Evolutionary conservation across 2,888 invertebrate species (phyloP), one percentile per base, ranked within the genome.

Genomic region (Rhagonycha fulva): DNA sequence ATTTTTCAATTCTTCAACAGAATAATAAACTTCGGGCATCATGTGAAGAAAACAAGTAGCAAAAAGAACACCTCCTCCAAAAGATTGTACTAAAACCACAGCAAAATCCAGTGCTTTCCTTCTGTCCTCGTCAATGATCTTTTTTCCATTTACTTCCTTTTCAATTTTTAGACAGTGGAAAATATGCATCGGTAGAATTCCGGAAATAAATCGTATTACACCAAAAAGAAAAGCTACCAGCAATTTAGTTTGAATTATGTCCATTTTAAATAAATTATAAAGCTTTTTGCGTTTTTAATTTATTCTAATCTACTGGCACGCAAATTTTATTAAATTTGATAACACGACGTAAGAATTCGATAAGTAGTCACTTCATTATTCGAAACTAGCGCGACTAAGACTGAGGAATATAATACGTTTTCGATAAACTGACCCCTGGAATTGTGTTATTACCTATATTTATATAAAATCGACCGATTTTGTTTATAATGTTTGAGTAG

Each of bases 11-110:
- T 82, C 78, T 90, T 89, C 74, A 11, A 83, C 74, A 14, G 80
- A 80, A 76, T 91, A 90, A 71, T 93, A 89, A 24, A 93, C 92
- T 89, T 96, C 95, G n/a, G 95, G 95, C 5, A 96, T 87, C 89
- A 96, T 94, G 87, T 96, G 96, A 14, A 94, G 89, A 30, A 95
- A 81, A 0, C 94, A 91, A 0, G 96, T 96, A 0, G 94, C 92
- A 3, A 96, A 87, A 3, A 96, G 89, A 19, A 96, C 94, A 1
- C 96, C 96, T 5, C 93, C 95, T 4, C 96, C 95, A 82, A 94
- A 95, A 66, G 89, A 86, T 80, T 88, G 88, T 71, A 89, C 85
- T 69, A 87, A 79, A 19, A 86, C 87, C 62, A 88, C 81, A 61
- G 82, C 82, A 77, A 86, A 86, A 14, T 83, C 85, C 4, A 88